These are phyloP conservation scores for Entomobrya proxima DNA, from an alignment of 2,888 invertebrate genomes.

Conservation along the genomic window DNA sequence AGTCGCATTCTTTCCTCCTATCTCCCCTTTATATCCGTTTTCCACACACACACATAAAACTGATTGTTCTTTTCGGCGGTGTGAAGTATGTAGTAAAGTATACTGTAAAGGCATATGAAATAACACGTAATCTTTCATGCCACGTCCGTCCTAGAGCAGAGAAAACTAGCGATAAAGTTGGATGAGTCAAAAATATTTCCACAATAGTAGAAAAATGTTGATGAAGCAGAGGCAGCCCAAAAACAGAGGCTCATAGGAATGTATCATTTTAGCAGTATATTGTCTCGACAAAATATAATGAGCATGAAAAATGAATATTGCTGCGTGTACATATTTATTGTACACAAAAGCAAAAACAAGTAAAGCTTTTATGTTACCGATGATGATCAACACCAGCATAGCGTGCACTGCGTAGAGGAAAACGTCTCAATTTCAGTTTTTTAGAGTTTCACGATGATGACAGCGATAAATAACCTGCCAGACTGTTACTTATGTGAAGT, in stretches of 20 bases:
- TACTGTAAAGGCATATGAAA: constrained; percentile 23
- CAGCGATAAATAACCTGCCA: constrained; percentile 37
- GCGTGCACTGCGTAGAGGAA: background rate
- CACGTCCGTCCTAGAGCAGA: constrained; percentile 45
- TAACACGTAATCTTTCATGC: constrained; percentile 65
- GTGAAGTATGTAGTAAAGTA: constrained; percentile 28
- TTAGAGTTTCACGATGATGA: constrained; percentile 21
- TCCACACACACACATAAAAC: constrained; percentile 2
- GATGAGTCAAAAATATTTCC: constrained; percentile 16
- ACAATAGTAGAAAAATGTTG: constrained; percentile 7
- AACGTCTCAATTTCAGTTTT: constrained; percentile 45
- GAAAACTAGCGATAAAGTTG: background rate
- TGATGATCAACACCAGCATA: background rate
- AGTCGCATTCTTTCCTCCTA: constrained; percentile 36
- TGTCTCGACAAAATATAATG: constrained; percentile 19
- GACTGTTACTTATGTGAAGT: background rate
- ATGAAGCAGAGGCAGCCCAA: background rate
- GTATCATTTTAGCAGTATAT: background rate
- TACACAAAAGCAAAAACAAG: background rate
- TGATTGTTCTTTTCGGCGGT: constrained; percentile 47
- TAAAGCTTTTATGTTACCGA: background rate
- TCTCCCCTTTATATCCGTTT: background rate
- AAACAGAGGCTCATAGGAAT: background rate
- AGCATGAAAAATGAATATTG: constrained; percentile 26
- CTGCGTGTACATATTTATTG: background rate